Percentiles rank a stretch among this genome's conserved stretches.
Conservation (phyloP, 2,888 invertebrate genomes). For the Pinctada fucata region DNA sequence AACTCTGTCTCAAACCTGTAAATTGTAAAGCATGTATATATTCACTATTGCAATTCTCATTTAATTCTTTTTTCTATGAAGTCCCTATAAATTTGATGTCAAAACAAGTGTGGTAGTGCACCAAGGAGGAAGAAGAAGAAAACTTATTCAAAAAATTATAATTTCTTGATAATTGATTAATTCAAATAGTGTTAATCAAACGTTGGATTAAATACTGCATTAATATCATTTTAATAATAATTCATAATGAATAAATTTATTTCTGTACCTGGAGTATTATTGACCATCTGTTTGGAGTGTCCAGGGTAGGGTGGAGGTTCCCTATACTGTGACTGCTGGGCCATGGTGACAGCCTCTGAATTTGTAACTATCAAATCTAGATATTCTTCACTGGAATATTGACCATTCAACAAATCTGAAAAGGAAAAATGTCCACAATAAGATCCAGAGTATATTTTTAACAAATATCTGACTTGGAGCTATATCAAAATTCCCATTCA, state of each 20-base stretch:
- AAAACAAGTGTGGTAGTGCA: too few relatives aligned
- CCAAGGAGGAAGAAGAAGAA: too few relatives aligned
- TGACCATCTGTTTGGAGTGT: conserved; percentile 62
- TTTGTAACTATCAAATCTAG: conserved; percentile 23
- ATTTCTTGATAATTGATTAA: too few relatives aligned
- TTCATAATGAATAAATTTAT: too few relatives aligned
- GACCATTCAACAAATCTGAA: conserved; percentile 26
- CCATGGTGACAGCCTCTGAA: conserved; percentile 19
- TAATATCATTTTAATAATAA: too few relatives aligned
- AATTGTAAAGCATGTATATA: conserved; percentile 10
- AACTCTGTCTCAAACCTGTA: conserved; percentile 85
- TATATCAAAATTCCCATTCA: too few relatives aligned
- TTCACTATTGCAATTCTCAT: not conserved
- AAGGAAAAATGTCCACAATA: not conserved
- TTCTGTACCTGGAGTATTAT: conserved; percentile 46
- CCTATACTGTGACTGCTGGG: conserved; percentile 60
- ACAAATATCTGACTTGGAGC: not conserved
- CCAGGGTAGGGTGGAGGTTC: conserved; percentile 73
- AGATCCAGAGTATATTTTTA: not conserved
- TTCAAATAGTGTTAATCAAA: too few relatives aligned
- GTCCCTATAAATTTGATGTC: too few relatives aligned
- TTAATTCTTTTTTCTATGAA: not conserved
- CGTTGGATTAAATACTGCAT: too few relatives aligned
- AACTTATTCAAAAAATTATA: too few relatives aligned
- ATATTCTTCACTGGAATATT: conserved; percentile 32